Conservation (phyloP, 2,113 vertebrate genomes). For the Cochlearius cochlearius region DNA sequence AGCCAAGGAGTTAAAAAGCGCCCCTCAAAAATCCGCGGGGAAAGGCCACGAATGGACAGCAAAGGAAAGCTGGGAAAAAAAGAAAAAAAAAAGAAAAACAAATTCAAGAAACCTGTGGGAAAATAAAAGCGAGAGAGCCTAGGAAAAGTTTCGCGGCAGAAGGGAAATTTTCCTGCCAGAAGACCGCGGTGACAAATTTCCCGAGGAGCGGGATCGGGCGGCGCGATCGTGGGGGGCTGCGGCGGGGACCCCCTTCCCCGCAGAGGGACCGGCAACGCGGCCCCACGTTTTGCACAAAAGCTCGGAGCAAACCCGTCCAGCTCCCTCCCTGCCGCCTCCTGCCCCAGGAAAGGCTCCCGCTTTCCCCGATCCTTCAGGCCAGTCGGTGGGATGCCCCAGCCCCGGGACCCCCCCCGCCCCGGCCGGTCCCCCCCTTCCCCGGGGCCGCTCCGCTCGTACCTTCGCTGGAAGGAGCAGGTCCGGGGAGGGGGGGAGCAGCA, state of each 20-base stretch:
- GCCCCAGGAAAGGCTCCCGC: not conserved
- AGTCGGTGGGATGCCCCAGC: not conserved
- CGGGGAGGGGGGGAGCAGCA: not conserved
- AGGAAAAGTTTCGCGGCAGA: not conserved
- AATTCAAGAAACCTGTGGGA: not conserved
- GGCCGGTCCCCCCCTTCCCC: not conserved
- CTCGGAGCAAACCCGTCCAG: not conserved
- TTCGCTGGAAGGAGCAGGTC: not conserved
- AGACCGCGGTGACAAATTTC: not conserved
- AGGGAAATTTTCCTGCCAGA: not conserved
- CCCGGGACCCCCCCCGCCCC: not conserved
- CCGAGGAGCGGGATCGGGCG: not conserved
- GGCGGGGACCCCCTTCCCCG: not conserved
- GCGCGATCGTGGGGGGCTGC: not conserved
- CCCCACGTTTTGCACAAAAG: not conserved
- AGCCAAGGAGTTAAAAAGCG: not conserved
- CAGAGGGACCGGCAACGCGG: rapidly evolving
- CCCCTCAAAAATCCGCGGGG: not conserved
- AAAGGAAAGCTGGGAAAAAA: not conserved
- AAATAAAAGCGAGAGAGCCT: not conserved
- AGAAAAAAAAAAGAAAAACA: too few species aligned
- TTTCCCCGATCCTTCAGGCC: not conserved
- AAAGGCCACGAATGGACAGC: not conserved
- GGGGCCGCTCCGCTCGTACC: not conserved
- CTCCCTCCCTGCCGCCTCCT: not conserved